Evolutionary conservation across 2,797 vertebrate genomes (phyloP).

Genomic region (Lithobates pipiens): DNA sequence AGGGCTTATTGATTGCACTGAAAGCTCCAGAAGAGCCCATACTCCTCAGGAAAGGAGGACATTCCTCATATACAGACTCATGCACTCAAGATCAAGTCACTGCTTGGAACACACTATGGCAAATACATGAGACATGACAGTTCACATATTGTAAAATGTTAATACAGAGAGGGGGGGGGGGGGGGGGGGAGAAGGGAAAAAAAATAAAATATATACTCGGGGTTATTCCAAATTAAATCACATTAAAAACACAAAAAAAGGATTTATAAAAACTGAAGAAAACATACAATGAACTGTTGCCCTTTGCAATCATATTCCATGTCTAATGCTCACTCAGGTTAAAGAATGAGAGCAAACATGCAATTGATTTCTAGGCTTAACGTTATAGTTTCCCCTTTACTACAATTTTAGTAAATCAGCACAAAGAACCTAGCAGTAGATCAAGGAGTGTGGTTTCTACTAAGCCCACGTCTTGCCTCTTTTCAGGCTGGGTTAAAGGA

Average conservation of each 20-base stretch:
- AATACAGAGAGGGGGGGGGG: neutral
- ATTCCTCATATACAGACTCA: conserved; percentile 1
- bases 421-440: neutral
- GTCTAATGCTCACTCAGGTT: no score
- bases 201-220: neutral
- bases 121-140: neutral
- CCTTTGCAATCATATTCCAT: no score
- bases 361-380: no score
- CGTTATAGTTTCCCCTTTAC: neutral
- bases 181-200: neutral
- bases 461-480: conserved; percentile 1
- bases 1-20: conserved; percentile 13
- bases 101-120: conserved; percentile 2
- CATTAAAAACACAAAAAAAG: neutral
- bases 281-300: neutral
- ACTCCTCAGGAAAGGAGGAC: neutral
- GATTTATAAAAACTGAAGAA: neutral
- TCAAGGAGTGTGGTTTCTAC: neutral
- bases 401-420: neutral
- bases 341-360: no score
- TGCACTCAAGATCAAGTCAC: neutral
- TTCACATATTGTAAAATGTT: neutral
- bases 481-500: neutral
- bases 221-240: neutral
- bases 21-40: neutral